These are phyloP conservation scores for Tenthredo amoena DNA, from an alignment of 2,888 invertebrate species.

Conservation along the genomic window DNA sequence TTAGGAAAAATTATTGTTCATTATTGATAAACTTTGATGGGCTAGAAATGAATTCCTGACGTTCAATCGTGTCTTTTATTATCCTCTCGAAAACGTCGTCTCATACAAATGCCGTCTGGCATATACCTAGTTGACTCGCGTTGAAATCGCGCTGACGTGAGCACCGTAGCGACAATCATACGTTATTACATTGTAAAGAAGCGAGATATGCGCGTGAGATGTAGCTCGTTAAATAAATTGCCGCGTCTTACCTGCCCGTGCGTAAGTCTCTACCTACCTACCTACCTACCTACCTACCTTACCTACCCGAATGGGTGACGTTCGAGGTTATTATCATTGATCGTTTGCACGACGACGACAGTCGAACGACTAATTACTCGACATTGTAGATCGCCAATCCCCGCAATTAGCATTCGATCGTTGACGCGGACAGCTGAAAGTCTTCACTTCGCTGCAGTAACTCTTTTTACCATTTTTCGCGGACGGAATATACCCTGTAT, in stretches of 20 bases:
- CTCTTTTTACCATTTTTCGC: background rate
- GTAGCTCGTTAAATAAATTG: constrained; percentile 28
- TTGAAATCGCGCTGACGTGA: background rate
- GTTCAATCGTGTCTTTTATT: background rate
- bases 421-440: background rate
- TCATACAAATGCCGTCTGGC: background rate
- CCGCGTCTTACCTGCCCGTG: background rate
- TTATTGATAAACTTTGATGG: too few relatives aligned
- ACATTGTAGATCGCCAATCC: constrained; percentile 19
- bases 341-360: background rate
- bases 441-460: background rate
- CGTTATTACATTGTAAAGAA: constrained; percentile 19
- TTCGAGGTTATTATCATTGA: constrained; percentile 6
- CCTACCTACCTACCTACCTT: background rate
- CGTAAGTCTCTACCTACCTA: background rate
- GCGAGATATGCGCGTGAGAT: background rate
- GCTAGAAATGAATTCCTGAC: too few relatives aligned
- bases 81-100: background rate
- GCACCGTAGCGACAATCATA: background rate
- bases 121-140: background rate
- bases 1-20: too few relatives aligned
- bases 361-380: constrained; percentile 3
- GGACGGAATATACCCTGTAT: background rate
- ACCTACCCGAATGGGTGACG: background rate
- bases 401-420: constrained; percentile 15